These are phyloP conservation scores for Anticlea derivata DNA, from an alignment of 2,888 invertebrate genomes.

Conservation along the genomic window DNA sequence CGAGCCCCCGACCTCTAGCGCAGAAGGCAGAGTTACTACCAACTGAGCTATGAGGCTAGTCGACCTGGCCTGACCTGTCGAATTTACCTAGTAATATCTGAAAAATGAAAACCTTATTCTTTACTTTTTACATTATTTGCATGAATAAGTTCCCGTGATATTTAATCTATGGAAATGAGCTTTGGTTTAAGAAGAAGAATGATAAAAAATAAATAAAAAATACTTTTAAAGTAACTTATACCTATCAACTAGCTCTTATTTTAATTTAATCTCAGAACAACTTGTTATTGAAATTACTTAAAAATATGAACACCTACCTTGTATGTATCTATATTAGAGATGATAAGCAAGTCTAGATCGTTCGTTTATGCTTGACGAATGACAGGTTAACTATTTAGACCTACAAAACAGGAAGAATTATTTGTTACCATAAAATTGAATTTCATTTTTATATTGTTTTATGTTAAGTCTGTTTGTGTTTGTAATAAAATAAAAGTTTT, in stretches of 20 bases:
- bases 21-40: too few species aligned
- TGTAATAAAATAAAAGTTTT: too few species aligned
- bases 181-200: constrained; percentile 65
- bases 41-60: too few species aligned
- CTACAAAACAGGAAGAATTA: too few species aligned
- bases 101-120: not conserved
- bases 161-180: constrained; percentile 61
- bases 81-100: too few species aligned
- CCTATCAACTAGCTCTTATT: constrained; percentile 22
- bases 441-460: too few species aligned
- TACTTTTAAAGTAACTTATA: constrained; percentile 26
- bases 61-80: too few species aligned
- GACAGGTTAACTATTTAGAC: not conserved
- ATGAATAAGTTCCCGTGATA: not conserved
- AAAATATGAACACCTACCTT: constrained; percentile 7
- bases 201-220: constrained; percentile 49
- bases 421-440: too few species aligned
- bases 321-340: constrained; percentile 1
- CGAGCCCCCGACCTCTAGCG: too few species aligned
- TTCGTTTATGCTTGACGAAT: not conserved
- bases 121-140: not conserved
- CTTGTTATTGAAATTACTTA: constrained; percentile 1
- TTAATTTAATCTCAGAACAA: constrained; percentile 10
- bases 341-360: not conserved
- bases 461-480: too few species aligned